Evolutionary conservation across 2,888 invertebrate species (phyloP).

Genomic region (Ennomos quercinarius): DNA sequence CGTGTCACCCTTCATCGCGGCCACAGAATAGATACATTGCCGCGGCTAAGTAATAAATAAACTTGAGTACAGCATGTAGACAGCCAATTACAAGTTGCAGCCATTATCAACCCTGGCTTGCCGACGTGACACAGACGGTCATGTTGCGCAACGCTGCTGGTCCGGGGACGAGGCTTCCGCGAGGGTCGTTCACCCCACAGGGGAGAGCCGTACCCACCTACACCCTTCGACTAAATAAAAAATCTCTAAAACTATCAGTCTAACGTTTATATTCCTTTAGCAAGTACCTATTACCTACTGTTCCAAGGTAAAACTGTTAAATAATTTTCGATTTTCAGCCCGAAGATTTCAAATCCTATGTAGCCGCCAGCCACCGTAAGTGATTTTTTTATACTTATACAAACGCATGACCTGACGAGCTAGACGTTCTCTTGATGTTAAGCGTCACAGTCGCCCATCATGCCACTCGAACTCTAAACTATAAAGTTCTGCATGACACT

Average conservation of each 20-base stretch:
- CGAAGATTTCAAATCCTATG: conserved; percentile 24
- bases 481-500: too few species aligned
- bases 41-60: conserved; percentile 23
- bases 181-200: conserved; percentile 65
- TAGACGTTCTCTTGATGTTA: too few species aligned
- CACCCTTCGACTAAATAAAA: conserved; percentile 28
- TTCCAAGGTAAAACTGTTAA: conserved; percentile 15
- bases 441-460: too few species aligned
- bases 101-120: conserved; percentile 47
- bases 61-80: conserved; percentile 25
- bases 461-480: too few species aligned
- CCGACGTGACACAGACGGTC: conserved; percentile 53
- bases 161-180: conserved; percentile 32
- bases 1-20: neutral
- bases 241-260: conserved; percentile 32
- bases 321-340: conserved; percentile 25
- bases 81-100: conserved; percentile 32
- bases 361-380: neutral
- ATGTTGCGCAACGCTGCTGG: conserved; percentile 58
- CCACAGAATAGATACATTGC: too few species aligned
- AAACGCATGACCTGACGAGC: too few species aligned
- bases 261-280: conserved; percentile 22
- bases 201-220: conserved; percentile 8
- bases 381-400: neutral
- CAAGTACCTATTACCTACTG: neutral